A percentile compares a stretch with the other conserved stretches of the same genome.
Conservation (phyloP, 2,888 invertebrate species). For the Euclidia mi region DNA sequence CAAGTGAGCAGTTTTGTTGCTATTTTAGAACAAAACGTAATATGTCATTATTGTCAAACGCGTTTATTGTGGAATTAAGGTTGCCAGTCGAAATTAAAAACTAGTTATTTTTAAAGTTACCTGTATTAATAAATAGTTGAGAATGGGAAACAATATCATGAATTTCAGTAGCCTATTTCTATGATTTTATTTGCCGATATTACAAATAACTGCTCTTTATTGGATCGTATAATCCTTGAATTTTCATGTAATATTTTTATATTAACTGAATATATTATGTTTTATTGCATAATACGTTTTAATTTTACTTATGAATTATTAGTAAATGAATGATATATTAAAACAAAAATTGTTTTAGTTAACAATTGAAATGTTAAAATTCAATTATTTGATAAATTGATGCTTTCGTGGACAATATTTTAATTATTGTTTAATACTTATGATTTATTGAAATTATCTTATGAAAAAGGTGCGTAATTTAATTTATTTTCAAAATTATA, state of each 20-base stretch:
- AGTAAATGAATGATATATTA: constrained; percentile 1
- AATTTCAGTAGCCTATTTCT: constrained; percentile 26
- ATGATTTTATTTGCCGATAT: constrained; percentile 1
- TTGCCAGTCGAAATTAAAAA: constrained; percentile 45
- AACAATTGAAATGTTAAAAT: constrained; percentile 8
- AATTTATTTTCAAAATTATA: constrained; percentile 67
- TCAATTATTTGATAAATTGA: constrained; percentile 11
- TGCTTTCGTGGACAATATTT: constrained; percentile 17
- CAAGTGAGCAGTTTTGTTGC: constrained; percentile 41
- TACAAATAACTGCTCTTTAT: no score
- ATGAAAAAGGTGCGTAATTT: constrained; percentile 74
- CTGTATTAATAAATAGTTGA: constrained; percentile 41
- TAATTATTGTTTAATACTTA: constrained; percentile 37
- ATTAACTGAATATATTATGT: constrained; percentile 1
- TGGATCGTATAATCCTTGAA: no score
- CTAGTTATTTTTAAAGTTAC: constrained; percentile 49
- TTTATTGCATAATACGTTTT: constrained; percentile 5
- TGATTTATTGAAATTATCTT: constrained; percentile 58
- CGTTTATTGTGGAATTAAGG: constrained; percentile 33
- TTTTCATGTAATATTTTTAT: no score
- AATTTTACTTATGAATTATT: constrained; percentile 1
- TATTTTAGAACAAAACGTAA: constrained; percentile 29
- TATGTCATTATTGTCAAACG: constrained; percentile 40
- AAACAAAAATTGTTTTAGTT: constrained; percentile 6
- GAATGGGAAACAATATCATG: constrained; percentile 24